Evolutionary conservation across 2,888 invertebrate species (phyloP), one percentile per base, ranked within the genome.

Genomic region (Ophonus ardosiacus): DNA sequence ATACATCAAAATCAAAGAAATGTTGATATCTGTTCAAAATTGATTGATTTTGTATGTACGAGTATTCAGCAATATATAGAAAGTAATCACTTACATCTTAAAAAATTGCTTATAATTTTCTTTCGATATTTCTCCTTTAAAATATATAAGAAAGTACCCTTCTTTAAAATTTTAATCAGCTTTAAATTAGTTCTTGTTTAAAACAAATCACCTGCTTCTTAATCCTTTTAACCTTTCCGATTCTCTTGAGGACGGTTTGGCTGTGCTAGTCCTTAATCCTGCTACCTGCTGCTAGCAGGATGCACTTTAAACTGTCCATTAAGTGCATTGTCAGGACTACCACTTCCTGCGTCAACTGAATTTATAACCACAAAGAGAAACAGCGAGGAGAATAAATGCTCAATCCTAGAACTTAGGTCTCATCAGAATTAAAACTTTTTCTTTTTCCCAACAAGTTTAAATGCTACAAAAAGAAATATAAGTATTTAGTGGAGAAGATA

Each of bases 311-410:
- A 24, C 31, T 38, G 40, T n/a, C 15, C 71, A 40, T 71, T 71
- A 71, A 71, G 43, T 71, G 71, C 71, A 71, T 0, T 71, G 71
- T 71, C 71, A 71, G 71, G 38, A 71, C 31, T 38, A 21, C 13
- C 24, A 21, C 10, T 63, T 63, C 59, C 59, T 59, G 18, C 59
- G 63, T 63, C 63, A 63, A 63, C 63, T 21, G 63, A 63, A 63
- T 63, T 63, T 63, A 63, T 63, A 63, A 63, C 63, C 18, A 13
- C 63, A 63, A 59, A 21, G 31, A 31, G 31, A 31, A 31, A 31
- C 31, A 31, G 31, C 31, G 5, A 6, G 31, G 6, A 31, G 18
- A 59, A 59, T 59, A 59, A 59, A 59, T 7, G 59, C 18, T 59
- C 59, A 18, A 18, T 59, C 59, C 15, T 31, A 31, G 31, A 24